Percentiles rank a stretch among this genome's conserved stretches.
Conservation (phyloP, 1,140 invertebrate genomes). For the Rhizoglyphus robini region DNA sequence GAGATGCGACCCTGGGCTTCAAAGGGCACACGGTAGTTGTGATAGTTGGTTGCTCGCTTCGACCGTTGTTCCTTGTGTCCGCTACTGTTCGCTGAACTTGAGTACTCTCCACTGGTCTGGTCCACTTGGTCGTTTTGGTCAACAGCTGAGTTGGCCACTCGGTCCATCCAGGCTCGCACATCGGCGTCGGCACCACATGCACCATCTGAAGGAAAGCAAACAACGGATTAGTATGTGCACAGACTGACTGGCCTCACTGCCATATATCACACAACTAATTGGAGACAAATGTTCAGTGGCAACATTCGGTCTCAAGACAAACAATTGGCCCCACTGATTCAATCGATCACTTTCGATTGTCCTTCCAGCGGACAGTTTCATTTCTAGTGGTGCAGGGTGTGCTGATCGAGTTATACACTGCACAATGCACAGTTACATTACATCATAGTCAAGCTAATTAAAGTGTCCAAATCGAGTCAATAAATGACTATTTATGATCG, state of each 20-base stretch:
- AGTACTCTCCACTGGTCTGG: neutral
- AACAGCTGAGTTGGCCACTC: constrained; percentile 68
- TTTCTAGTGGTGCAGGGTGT: neutral
- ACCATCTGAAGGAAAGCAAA: constrained; percentile 30
- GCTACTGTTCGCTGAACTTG: neutral
- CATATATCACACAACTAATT: constrained; percentile 32
- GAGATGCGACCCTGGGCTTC: constrained; percentile 19
- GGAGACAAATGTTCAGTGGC: neutral
- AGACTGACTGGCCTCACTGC: constrained; percentile 42
- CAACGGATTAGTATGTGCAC: no score
- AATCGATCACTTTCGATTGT: neutral
- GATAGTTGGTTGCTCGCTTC: neutral
- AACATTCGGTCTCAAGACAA: neutral
- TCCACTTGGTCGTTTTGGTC: constrained; percentile 39
- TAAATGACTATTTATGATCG: neutral
- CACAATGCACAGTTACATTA: no score
- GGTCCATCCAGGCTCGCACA: constrained; percentile 78
- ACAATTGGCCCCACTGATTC: neutral
- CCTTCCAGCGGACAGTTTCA: neutral
- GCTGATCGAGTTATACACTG: no score
- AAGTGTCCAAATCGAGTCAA: neutral
- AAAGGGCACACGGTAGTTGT: neutral
- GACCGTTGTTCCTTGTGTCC: neutral
- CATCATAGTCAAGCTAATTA: neutral
- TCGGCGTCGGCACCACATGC: constrained; percentile 76